Evolutionary conservation across 1,140 invertebrate species (phyloP), one percentile per base, ranked within the genome.

Genomic region (Hycleus phaleratus): DNA sequence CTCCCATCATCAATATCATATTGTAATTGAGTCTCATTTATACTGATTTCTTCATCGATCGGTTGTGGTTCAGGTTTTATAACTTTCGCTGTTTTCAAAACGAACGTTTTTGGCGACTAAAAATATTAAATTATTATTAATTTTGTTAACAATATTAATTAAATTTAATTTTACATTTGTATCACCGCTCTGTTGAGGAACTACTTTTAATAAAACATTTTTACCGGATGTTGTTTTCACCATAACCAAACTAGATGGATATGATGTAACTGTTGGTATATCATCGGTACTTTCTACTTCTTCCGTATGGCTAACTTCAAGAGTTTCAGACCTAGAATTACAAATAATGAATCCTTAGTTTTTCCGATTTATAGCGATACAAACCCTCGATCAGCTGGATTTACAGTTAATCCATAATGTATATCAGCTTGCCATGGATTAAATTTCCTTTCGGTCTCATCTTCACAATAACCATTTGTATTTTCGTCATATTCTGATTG

Each of bases 401-500:
- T 68, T 12, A 73, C 61, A 24, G 70, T 72, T 12, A 73, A 55
- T 11, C 72, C 72, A 65, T 73, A 73, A 57, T 73, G 72, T 61
- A 73, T 71, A 58, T 73, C 72, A 7, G 72, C 58, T 56, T 72
- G 70, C 72, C 72, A 73, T 11, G 72, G 72, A 62, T 73, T 73
- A 55, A 73, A 73, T 49, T 68, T 71, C 39, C 64, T 64, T 24
- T 62, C 32, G 46, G 11, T 12, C 7, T 39, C 42, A 18, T 52
- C 52, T 25, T 59, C 60, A 26, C 63, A 58, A 46, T 66, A 70
- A 24, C 52, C 68, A 51, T 59, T 60, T 18, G 49, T 55, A 25
- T 61, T 59, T 26, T 64, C 68, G 26, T 68, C 68, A 54, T 63
- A 67, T 39, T 69, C 66, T 9, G 58, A 55, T 40, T 66, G 58